Evolutionary conservation across 2,888 invertebrate species (phyloP), one percentile per base, ranked within the genome.

Genomic region (Sipha maydis): DNA sequence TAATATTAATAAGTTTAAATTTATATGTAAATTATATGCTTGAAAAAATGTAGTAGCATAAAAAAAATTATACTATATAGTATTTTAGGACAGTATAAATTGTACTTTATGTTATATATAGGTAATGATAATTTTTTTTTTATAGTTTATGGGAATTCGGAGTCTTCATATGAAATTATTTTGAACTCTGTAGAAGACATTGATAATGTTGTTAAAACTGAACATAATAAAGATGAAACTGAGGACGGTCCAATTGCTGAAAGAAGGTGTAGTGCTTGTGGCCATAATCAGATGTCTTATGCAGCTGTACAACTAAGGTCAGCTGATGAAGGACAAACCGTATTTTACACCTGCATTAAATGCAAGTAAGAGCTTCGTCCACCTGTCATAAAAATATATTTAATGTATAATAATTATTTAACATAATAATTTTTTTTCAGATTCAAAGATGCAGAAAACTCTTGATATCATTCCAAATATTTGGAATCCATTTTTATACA

Each of bases 301-400:
- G 97, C 98, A 9, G 99, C 99, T 0, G 92, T 98, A 84, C 99
- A 99, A 92, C 93, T 99, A 48, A 93, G 99, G 90, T 99, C 99
- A 0, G 99, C 99, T 34, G 99, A 99, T 94, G 99, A 99, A 95
- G 99, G 99, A 0, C 99, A 99, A 92, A 99, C 99, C 1, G 98
- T 99, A 4, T 99, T 99, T 93, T 99, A 97, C 91, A 98, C 98
- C 1, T 99, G 99, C 93, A 95, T 96, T 34, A 95, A 96, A 91
- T 99, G 99, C 95, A 96, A 95, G 95, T 95, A 93, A 92, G 95
- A 38, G 25, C 73, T 54, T 41, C 8, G 4, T 31, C 54, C 19
- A 2, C 19, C 19, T 69, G 25, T 75, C 31, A 17, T 71, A 0
- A 14, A 28, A 71, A 71, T 14, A 71, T n/a, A 17, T 28, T 71